Base-by-base conservation (phyloP, 2,888 invertebrate species). In the Epistrophe grossulariae region DNA sequence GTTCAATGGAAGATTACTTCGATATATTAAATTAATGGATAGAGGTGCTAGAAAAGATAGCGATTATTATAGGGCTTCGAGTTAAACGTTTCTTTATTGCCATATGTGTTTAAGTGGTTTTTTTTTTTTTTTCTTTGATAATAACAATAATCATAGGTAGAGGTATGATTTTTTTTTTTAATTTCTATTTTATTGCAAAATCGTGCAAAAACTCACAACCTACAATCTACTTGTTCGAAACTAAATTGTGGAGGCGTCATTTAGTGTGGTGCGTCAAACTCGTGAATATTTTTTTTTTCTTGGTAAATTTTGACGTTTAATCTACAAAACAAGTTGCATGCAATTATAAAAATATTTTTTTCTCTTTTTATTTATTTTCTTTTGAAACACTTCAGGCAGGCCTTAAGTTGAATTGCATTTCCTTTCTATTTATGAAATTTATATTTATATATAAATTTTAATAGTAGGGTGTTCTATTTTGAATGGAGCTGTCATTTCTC, bases 151-250 rank as follows among this genome's bases (percentile, higher is more conserved):
- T 70, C 19, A 70, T 15, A 55, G 55, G 10, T 31, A 31, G 2
- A 43, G 24, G 3, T 3, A 4, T n/a, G n/a, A n/a, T n/a, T n/a
- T n/a, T n/a, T n/a, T n/a, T 9, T 10, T 43, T 9, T 43, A 11
- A 8, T 45, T 28, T 19, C 6, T 24, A 9, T 64, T 64, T 38
- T 38, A 55, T 38, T n/a, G n/a, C 24, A 55, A 40, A 38, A 70
- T 40, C 70, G 70, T 70, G 70, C 52, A 24, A 70, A 11, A 55
- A 70, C 28, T 70, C n/a, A 70, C 70, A 70, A 40, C 55, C 50
- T 50, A 68, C 31, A 38, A 31, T 7, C 31, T 43, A 43, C 43
- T 43, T 31, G 1, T 50, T 19, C 0, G 11, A 24, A 24, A 24
- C 13, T 4, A 70, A 55, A 40, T 19, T 55, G 70, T 40, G 55